A percentile compares a stretch with the other conserved stretches of the same genome.
Conservation (phyloP, 2,888 invertebrate genomes). For the Fabriciana adippe region DNA sequence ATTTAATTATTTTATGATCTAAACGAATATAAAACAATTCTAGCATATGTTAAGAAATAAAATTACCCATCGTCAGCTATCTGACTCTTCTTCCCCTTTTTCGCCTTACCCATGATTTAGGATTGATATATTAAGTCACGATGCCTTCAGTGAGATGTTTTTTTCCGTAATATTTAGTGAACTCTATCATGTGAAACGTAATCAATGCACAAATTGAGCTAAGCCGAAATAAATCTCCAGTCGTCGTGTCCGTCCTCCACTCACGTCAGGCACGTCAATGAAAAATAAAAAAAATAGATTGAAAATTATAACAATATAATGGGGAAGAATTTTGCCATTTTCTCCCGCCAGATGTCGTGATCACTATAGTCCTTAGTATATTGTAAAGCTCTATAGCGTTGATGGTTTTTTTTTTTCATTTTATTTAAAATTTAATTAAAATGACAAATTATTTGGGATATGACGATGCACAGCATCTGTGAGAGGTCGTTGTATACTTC, state of each 20-base stretch:
- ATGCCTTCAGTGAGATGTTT: conserved; percentile 66
- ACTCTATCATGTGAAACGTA: conserved; percentile 80
- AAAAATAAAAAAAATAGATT: conserved; percentile 17
- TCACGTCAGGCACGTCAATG: conserved; percentile 40
- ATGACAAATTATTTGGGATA: no score
- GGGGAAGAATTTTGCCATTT: background rate
- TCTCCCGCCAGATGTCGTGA: no score
- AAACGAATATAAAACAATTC: conserved; percentile 43
- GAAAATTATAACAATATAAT: no score
- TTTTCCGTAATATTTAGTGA: conserved; percentile 63
- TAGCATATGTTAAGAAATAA: conserved; percentile 60
- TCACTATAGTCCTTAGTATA: no score
- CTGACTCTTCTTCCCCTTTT: conserved; percentile 90
- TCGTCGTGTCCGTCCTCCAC: conserved; percentile 64
- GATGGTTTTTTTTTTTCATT: no score
- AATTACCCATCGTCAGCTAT: conserved; percentile 88
- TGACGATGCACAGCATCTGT: no score
- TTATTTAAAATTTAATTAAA: no score
- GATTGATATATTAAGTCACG: conserved; percentile 68
- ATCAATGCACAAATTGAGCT: conserved; percentile 60
- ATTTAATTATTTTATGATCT: conserved; percentile 40
- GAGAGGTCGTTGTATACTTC: no score
- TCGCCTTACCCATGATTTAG: conserved; percentile 88
- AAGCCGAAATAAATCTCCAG: conserved; percentile 54
- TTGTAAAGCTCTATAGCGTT: no score